Evolutionary conservation across 2,888 invertebrate genomes (phyloP).

Genomic region (Ptycholaimellus sp.): DNA sequence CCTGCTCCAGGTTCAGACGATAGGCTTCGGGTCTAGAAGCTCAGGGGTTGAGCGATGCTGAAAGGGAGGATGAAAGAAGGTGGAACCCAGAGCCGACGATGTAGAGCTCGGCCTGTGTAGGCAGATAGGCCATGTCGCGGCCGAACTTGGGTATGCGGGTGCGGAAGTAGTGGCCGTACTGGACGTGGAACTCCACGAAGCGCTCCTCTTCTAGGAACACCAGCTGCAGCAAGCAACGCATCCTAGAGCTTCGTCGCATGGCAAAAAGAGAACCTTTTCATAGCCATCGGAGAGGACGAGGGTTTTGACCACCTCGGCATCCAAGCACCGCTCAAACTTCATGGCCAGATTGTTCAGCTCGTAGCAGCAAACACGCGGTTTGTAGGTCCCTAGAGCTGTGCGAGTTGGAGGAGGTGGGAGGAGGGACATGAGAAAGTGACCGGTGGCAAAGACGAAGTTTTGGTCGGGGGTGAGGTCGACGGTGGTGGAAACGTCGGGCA

Average conservation of each 20-base stretch:
- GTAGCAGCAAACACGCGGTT: slow-evolving; percentile 78
- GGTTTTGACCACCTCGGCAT: slow-evolving; percentile 82
- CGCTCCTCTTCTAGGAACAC: slow-evolving; percentile 68
- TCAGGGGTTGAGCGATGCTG: background rate
- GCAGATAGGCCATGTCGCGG: slow-evolving; percentile 68
- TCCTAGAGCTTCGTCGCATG: background rate
- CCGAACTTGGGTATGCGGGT: slow-evolving; percentile 81
- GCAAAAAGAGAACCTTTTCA: slow-evolving; percentile 44
- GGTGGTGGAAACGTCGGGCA: slow-evolving; percentile 73
- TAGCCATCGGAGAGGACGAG: slow-evolving; percentile 80
- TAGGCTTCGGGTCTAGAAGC: slow-evolving; percentile 53
- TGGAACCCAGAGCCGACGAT: slow-evolving; percentile 65
- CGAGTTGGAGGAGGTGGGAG: background rate
- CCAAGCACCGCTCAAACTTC: slow-evolving; percentile 91
- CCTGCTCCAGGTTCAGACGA: slow-evolving; percentile 75
- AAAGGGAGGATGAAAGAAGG: slow-evolving; percentile 4
- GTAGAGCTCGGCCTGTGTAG: slow-evolving; percentile 65
- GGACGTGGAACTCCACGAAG: slow-evolving; percentile 79
- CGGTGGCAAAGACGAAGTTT: slow-evolving; percentile 68
- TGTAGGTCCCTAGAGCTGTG: slow-evolving; percentile 41
- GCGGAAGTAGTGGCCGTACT: slow-evolving; percentile 66
- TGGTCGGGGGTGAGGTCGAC: slow-evolving; percentile 66
- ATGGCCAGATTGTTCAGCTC: slow-evolving; percentile 81
- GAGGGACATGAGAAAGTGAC: slow-evolving; percentile 26
- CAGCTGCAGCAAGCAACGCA: slow-evolving; percentile 38